These are phyloP conservation scores for Endomychus coccineus DNA, from an alignment of 2,888 invertebrate genomes.

Conservation along the genomic window DNA sequence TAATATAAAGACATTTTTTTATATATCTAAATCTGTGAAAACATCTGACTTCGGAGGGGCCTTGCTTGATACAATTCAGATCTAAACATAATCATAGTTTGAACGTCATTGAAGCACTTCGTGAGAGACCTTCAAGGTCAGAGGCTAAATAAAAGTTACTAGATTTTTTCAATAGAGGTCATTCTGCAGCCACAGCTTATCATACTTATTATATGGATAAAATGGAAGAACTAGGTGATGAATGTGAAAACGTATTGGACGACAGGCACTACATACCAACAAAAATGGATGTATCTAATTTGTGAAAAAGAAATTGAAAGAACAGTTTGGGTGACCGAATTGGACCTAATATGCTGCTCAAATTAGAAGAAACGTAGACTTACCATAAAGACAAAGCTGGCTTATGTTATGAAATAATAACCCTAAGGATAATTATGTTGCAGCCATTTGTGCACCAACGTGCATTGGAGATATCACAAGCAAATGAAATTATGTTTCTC, in stretches of 20 bases:
- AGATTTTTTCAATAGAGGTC: not conserved
- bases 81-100: no score
- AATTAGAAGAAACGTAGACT: no score
- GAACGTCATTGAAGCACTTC: slow-evolving; percentile 1
- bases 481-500: no score
- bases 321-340: not conserved
- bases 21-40: no score
- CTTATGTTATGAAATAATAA: no score
- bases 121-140: not conserved
- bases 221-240: not conserved
- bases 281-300: slow-evolving; percentile 1
- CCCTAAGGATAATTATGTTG: no score
- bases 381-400: no score
- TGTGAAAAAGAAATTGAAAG: not conserved
- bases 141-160: not conserved
- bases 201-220: not conserved
- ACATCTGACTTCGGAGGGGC: no score
- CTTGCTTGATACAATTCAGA: no score
- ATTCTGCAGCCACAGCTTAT: not conserved
- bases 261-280: not conserved
- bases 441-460: no score
- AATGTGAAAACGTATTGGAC: not conserved
- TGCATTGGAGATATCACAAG: no score
- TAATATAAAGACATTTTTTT: no score
- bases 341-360: slow-evolving; percentile 14